A percentile compares a stretch with the other conserved stretches of the same genome.
Evolutionary conservation across 2,113 vertebrate genomes (phyloP).

Genomic region (Pedionomus torquatus): DNA sequence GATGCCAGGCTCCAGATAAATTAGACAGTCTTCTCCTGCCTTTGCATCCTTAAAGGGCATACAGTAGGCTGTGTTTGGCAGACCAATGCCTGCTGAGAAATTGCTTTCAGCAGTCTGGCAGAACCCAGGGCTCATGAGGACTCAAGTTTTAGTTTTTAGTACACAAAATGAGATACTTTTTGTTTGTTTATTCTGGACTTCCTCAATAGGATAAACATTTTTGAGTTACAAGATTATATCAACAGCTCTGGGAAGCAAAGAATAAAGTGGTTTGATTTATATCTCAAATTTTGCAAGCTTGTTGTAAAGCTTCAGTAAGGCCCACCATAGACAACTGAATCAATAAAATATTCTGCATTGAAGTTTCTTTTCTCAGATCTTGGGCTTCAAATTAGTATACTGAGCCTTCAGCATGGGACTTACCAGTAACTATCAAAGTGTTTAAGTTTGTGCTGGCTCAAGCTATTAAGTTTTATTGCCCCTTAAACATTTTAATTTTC

Average conservation of each 20-base stretch:
- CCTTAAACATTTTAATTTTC: background rate
- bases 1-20: background rate
- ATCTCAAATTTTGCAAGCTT: background rate
- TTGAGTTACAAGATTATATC: background rate
- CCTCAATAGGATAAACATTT: background rate
- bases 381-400: background rate
- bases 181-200: background rate
- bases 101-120: background rate
- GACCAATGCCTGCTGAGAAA: background rate
- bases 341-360: background rate
- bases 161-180: background rate
- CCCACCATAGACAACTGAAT: accelerated
- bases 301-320: background rate
- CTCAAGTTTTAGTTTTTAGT: background rate
- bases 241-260: background rate
- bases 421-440: background rate
- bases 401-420: background rate
- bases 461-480: background rate
- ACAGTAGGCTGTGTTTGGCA: background rate
- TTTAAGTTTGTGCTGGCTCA: background rate
- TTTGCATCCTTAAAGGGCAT: conserved; percentile 12
- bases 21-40: background rate
- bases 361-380: background rate
- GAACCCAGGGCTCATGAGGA: background rate
- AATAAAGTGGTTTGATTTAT: background rate